Evolutionary conservation across 2,113 vertebrate species (phyloP).

Genomic region (Arenaria interpres): DNA sequence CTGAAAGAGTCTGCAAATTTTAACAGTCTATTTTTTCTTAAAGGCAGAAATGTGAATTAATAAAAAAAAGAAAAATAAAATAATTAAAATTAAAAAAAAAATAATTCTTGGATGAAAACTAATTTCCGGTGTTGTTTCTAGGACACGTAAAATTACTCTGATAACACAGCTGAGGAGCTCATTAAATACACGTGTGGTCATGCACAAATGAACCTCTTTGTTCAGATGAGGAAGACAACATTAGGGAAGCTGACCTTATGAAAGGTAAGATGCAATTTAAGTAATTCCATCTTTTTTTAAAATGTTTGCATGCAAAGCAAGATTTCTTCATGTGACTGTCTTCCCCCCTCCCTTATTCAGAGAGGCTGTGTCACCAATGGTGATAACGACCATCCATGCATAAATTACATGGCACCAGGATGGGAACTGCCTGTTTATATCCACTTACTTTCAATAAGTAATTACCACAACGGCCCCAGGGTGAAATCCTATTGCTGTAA

Average conservation of each 20-base stretch:
- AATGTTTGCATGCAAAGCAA: neutral
- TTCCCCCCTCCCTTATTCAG: neutral
- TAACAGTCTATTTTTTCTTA: neutral
- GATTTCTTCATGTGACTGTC: neutral
- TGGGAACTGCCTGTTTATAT: neutral
- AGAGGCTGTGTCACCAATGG: neutral
- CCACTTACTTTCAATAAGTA: conserved; percentile 8
- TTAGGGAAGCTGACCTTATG: neutral
- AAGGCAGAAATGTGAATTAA: neutral
- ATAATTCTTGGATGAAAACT: conserved; percentile 24
- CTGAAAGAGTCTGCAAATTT: neutral
- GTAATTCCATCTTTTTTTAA: neutral
- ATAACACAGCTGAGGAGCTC: neutral
- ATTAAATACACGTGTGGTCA: neutral
- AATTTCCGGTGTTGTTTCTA: conserved; percentile 43
- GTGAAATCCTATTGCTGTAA: neutral
- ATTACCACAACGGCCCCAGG: neutral
- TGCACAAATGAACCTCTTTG: neutral
- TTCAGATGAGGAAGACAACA: neutral
- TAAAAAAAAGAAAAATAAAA: neutral
- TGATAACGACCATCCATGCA: neutral
- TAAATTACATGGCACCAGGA: neutral
- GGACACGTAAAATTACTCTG: conserved; percentile 17
- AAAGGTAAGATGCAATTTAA: neutral
- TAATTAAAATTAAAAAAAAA: neutral